Base-by-base conservation (phyloP, 1,140 invertebrate genomes). In the Scaptodrosophila lebanonensis region DNA sequence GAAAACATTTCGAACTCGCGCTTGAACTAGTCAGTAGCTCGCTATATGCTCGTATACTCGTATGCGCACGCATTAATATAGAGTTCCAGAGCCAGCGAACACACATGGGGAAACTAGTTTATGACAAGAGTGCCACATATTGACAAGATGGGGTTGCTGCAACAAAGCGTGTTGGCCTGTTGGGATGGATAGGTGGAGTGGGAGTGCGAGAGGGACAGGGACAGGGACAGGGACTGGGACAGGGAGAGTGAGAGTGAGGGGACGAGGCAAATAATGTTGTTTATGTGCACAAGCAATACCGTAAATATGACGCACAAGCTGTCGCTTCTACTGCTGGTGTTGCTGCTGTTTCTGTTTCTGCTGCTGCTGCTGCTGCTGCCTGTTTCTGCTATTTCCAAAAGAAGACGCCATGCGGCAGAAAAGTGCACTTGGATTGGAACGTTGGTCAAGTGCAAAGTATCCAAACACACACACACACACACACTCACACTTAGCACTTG, bases 61-160 rank as follows among this genome's bases (percentile, higher is more conserved):
- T 66, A 30, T 77, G 72, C 65, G 62, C 36, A 82, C 75, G 75
- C 75, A 79, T 82, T 79, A 79, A 79, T 79, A 75, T 73, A 69
- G 65, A n/a, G n/a, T n/a, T 70, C 39, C 36, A 27, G 36, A 40
- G 66, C 8, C 35, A 44, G 45, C 52, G 35, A 27, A 30, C n/a
- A 36, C 15, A 44, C 17, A 16, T 11, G 39, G 66, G 44, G 51
- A 83, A 85, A 85, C 83, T 75, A 77, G 83, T 85, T 85, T 85
- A 85, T 85, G 83, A 83, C 72, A 83, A 52, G 50, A 51, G 29
- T 49, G 56, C 16, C 29, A 13, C 11, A 3, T n/a, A 33, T 9
- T 5, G 3, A 38, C 43, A 35, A 39, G 36, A 29, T 25, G 22
- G 17, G 39, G n/a, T 36, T 38, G 38, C 39, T 20, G 20, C 7